Percentiles rank a stretch among this genome's conserved stretches.
Conservation (phyloP, 2,113 vertebrate genomes). For the Istiophorus platypterus region DNA sequence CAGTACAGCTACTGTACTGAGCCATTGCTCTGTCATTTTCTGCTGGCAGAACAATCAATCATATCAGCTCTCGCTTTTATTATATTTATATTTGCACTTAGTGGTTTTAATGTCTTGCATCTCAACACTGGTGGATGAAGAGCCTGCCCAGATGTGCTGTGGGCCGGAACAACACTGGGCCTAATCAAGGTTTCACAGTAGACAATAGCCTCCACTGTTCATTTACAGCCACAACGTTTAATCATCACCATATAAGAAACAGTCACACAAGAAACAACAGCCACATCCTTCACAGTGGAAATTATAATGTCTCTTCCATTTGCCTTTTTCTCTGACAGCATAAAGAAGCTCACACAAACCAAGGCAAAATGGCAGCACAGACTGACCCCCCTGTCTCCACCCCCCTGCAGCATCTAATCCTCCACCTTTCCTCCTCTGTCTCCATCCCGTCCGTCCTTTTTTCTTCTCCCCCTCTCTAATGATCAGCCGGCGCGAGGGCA, state of each 20-base stretch:
- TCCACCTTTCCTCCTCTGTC: constrained; percentile 34
- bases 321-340: neutral
- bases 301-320: neutral
- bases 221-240: neutral
- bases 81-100: no score
- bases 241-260: no score
- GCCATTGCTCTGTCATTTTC: no score
- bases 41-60: no score
- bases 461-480: constrained; percentile 42
- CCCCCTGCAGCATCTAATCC: constrained; percentile 30
- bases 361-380: constrained; percentile 2
- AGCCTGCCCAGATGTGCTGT: no score
- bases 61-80: no score
- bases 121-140: neutral
- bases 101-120: no score
- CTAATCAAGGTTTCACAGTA: neutral
- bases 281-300: neutral
- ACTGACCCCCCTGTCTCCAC: constrained; percentile 25
- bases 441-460: neutral
- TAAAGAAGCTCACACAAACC: neutral
- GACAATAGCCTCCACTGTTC: neutral
- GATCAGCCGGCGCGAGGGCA: constrained; percentile 46
- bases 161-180: neutral
- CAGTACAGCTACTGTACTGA: no score
- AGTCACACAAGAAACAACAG: neutral